phyloP scores from a whole-genome alignment of 2,888 invertebrate species.

The Asteroscopus sphinx region DNA sequence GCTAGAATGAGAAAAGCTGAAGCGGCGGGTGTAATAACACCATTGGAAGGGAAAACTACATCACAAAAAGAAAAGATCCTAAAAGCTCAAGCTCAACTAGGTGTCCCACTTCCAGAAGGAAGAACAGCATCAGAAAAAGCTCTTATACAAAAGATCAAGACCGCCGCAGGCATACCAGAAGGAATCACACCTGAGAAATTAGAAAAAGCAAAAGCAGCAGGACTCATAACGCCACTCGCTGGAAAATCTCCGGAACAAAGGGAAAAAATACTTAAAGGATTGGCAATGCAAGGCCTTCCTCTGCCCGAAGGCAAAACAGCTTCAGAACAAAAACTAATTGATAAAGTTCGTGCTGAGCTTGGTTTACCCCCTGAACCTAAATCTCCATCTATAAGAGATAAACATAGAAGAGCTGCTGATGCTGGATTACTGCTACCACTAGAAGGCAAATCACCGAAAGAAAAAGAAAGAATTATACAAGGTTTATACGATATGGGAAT shows the following conservation, averaged over 20 bases:
- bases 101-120: slow-evolving; percentile 44
- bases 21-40: slow-evolving; percentile 17
- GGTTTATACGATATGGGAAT: slow-evolving; percentile 54
- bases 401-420: slow-evolving; percentile 54
- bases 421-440: slow-evolving; percentile 57
- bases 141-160: slow-evolving; percentile 9
- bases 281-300: slow-evolving; percentile 47
- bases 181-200: slow-evolving; percentile 42
- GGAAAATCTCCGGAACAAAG: slow-evolving; percentile 58
- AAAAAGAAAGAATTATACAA: slow-evolving; percentile 60
- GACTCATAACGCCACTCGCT: slow-evolving; percentile 53
- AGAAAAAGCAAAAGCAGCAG: slow-evolving; percentile 20
- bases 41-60: slow-evolving; percentile 52
- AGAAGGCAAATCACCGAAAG: slow-evolving; percentile 57
- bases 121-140: slow-evolving; percentile 26
- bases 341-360: slow-evolving; percentile 58
- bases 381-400: slow-evolving; percentile 53
- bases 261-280: slow-evolving; percentile 55
- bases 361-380: slow-evolving; percentile 62
- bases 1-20: slow-evolving; percentile 18
- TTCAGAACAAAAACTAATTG: slow-evolving; percentile 58
- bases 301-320: slow-evolving; percentile 59
- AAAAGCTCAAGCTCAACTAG: slow-evolving; percentile 46
- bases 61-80: slow-evolving; percentile 57
- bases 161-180: slow-evolving; percentile 39